Evolutionary conservation across 2,888 invertebrate genomes (phyloP), one percentile per base, ranked within the genome.

Genomic region (Sphaeridia pumilis): DNA sequence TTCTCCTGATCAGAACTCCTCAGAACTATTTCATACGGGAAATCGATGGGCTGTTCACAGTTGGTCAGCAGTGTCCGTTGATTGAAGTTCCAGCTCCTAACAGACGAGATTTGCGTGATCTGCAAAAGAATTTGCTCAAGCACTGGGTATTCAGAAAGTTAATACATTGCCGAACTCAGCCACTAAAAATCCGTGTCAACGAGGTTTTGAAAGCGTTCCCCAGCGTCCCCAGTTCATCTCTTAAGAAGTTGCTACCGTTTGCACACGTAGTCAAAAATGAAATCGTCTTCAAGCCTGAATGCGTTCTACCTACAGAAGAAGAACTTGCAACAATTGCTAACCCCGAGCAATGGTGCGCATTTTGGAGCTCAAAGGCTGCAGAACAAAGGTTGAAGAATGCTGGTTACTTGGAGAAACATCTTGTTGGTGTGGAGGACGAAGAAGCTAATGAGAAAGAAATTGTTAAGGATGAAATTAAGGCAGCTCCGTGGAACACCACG

Each of bases 401-500:
- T 0, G 87, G 87, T 1, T 98, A 98, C 68, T 95, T 95, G 12
- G 94, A 95, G 74, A 94, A 92, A 68, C 77, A 97, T 60, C 93
- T 93, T 68, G 94, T 95, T 68, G 94, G 94, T 65, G 46, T 28
- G 20, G 46, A 46, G 20, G 95, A 97, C 62, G 95, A 97, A 64
- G 86, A 86, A 69, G 92, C 93, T 68, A 79, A 90, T 76, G 89
- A 92, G 68, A 69, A 90, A 45, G 97, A 95, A 71, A 89, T 98
- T 80, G n/a, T n/a, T n/a, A 97, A 98, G 66, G 97, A 98, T 69
- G 98, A 98, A 78, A 83, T 86, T 0, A 92, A 94, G 76, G 90
- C 94, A 4, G 98, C 98, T 0, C 98, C 98, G 0, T 98, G 98
- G 98, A 97, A 97, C 71, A 98, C 97, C 1, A 97, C 97, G 0